phyloP scores from a whole-genome alignment of 1,140 invertebrate species.

The Procambarus clarkii region DNA sequence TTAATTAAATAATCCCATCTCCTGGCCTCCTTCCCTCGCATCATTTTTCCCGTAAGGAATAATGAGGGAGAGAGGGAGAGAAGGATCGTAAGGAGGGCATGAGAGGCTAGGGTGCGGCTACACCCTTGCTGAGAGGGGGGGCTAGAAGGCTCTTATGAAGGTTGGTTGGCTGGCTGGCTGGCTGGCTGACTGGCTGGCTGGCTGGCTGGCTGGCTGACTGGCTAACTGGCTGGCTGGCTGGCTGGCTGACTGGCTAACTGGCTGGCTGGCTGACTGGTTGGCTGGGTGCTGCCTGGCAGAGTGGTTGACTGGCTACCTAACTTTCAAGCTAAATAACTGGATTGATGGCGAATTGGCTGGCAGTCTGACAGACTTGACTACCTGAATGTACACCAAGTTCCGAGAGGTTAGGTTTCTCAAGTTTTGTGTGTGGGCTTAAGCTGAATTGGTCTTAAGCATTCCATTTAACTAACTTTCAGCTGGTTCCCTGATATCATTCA shows the following conservation, averaged over 20 bases:
- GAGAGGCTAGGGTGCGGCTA: not conserved
- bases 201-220: not conserved
- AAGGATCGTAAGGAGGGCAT: not conserved
- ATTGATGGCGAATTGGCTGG: too few species aligned
- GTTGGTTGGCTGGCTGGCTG: not conserved
- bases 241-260: not conserved
- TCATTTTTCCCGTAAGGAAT: constrained; percentile 9
- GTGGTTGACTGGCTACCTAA: not conserved
- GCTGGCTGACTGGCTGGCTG: not conserved
- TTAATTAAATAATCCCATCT: not conserved
- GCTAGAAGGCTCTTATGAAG: not conserved
- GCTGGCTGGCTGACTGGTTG: not conserved
- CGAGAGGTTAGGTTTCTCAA: too few species aligned
- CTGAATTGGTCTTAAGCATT: too few species aligned
- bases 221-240: not conserved
- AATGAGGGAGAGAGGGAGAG: not conserved
- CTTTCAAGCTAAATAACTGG: too few species aligned
- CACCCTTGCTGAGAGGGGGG: not conserved
- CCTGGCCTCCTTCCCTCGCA: not conserved
- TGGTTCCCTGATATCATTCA: too few species aligned
- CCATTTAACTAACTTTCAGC: too few species aligned
- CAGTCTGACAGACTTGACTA: too few species aligned
- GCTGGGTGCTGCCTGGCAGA: too few species aligned
- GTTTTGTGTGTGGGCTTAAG: too few species aligned
- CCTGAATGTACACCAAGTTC: too few species aligned